Conservation (phyloP, 2,797 vertebrate genomes). For the Hirundo rustica region DNA sequence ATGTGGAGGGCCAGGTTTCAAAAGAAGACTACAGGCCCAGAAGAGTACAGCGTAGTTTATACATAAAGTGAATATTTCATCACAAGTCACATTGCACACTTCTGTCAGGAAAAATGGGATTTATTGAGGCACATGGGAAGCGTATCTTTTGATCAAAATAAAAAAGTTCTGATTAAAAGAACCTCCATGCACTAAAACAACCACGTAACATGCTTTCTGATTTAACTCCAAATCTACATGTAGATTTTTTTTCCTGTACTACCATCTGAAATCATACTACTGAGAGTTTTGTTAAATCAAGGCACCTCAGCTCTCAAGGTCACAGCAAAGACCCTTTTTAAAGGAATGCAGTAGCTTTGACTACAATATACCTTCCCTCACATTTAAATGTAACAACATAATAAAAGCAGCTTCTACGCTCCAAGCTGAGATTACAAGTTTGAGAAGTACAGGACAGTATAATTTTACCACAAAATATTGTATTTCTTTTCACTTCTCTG, state of each 20-base stretch:
- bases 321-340: neutral
- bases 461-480: neutral
- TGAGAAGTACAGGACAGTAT: neutral
- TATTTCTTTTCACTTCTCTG: neutral
- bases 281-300: neutral
- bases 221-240: neutral
- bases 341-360: neutral
- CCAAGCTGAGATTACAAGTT: neutral
- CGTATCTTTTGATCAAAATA: neutral
- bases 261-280: neutral
- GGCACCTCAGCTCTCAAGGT: neutral
- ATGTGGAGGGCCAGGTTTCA: neutral
- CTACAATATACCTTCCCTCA: neutral
- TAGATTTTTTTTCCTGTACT: neutral
- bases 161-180: neutral
- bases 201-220: neutral
- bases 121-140: neutral
- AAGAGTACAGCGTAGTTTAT: neutral
- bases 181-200: neutral
- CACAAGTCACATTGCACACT: accelerated
- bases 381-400: neutral
- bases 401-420: neutral
- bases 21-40: neutral
- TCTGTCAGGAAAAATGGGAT: neutral
- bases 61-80: neutral